Evolutionary conservation across 2,888 invertebrate genomes (phyloP).

Genomic region (Sepioteuthis lessoniana): DNA sequence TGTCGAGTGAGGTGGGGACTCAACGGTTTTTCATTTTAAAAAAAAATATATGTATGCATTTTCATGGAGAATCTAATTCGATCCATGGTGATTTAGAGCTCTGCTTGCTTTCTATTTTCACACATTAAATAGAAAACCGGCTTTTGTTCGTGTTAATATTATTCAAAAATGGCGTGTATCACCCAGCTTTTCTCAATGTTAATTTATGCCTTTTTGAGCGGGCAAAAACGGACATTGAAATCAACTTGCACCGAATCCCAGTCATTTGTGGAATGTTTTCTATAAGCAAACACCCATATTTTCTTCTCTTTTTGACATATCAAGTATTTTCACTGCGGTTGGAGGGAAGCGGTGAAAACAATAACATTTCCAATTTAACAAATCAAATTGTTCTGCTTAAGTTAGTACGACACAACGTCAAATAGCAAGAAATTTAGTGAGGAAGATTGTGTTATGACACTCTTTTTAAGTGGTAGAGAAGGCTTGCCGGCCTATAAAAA

Average conservation of each 20-base stretch:
- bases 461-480: no score
- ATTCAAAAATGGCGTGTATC: background rate
- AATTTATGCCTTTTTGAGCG: background rate
- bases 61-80: no score
- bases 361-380: background rate
- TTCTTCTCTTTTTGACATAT: background rate
- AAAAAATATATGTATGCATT: no score
- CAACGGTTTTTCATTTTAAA: no score
- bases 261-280: constrained; percentile 3
- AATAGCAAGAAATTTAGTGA: no score
- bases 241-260: background rate
- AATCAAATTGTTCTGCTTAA: no score
- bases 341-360: background rate
- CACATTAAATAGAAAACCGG: background rate
- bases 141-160: background rate
- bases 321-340: background rate
- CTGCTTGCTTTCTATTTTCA: background rate
- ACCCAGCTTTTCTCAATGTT: background rate
- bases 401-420: no score
- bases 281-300: background rate
- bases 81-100: background rate
- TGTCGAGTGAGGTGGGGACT: no score
- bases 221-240: background rate
- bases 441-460: no score
- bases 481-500: no score